Percentiles rank a stretch among this genome's conserved stretches.
phyloP scores from a whole-genome alignment of 2,113 vertebrate genomes.

The Ibidorhyncha struthersii region DNA sequence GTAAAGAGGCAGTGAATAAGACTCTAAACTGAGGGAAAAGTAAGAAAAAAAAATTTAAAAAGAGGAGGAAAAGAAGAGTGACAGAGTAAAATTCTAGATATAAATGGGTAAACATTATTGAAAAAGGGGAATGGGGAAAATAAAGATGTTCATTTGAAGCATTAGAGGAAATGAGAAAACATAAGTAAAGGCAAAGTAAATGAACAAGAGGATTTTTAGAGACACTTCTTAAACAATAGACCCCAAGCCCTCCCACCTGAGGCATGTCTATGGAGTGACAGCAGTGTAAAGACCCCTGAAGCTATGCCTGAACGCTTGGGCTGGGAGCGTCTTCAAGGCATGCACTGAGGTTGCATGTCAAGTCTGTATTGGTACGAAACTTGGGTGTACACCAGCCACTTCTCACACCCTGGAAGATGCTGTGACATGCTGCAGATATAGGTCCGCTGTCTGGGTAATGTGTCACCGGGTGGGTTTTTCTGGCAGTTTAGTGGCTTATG shows the following conservation, averaged over 20 bases:
- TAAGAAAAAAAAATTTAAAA: background rate
- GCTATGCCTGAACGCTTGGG: background rate
- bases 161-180: background rate
- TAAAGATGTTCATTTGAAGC: background rate
- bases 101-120: background rate
- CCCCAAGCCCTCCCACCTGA: background rate
- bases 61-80: background rate
- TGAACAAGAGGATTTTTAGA: background rate
- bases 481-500: background rate
- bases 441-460: background rate
- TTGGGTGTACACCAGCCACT: background rate
- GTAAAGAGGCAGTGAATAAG: background rate
- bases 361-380: background rate
- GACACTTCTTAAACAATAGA: background rate
- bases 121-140: background rate
- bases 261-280: accelerated
- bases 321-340: background rate
- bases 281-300: background rate
- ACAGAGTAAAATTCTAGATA: background rate
- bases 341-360: accelerated
- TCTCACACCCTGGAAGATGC: background rate
- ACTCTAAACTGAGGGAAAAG: background rate
- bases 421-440: background rate
- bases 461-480: background rate
- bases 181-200: background rate